These are phyloP conservation scores for Drosophila stalkeri DNA, from an alignment of 2,888 invertebrate genomes.

Conservation along the genomic window DNA sequence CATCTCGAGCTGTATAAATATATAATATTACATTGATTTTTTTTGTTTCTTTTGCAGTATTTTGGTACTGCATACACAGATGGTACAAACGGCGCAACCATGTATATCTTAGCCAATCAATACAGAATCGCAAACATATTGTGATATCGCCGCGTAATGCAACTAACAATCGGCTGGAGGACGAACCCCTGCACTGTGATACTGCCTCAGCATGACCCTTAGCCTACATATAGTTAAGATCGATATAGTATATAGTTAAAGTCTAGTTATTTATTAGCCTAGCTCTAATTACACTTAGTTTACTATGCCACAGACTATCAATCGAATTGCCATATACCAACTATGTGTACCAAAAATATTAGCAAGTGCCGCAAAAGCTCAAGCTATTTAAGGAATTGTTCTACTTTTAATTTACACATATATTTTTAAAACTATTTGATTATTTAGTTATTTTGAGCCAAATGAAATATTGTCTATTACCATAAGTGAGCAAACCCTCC, in stretches of 20 bases:
- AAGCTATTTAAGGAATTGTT: conserved; percentile 9
- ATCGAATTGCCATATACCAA: conserved; percentile 44
- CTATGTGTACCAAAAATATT: conserved; percentile 40
- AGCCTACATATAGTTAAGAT: conserved; percentile 1
- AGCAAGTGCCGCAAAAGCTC: conserved; percentile 14
- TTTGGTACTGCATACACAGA: conserved; percentile 74
- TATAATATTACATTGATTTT: neutral
- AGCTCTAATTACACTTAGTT: conserved; percentile 25
- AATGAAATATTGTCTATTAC: conserved; percentile 31
- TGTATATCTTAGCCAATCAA: conserved; percentile 53
- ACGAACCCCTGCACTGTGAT: conserved; percentile 82
- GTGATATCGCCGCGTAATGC: conserved; percentile 82
- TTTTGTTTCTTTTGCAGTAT: conserved; percentile 50
- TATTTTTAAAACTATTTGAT: neutral
- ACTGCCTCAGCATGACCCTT: conserved; percentile 60
- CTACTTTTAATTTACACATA: conserved; percentile 11
- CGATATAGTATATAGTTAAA: conserved; percentile 21
- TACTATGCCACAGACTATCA: conserved; percentile 22
- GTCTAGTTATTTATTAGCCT: conserved; percentile 51
- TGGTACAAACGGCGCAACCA: conserved; percentile 70
- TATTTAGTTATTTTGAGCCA: conserved; percentile 15
- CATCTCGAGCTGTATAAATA: neutral
- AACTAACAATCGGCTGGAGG: conserved; percentile 66
- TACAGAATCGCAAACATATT: conserved; percentile 72
- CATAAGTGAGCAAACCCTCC: conserved; percentile 38